Evolutionary conservation across 2,113 vertebrate genomes (phyloP), one percentile per base, ranked within the genome.

Genomic region (Cyanistes caeruleus): DNA sequence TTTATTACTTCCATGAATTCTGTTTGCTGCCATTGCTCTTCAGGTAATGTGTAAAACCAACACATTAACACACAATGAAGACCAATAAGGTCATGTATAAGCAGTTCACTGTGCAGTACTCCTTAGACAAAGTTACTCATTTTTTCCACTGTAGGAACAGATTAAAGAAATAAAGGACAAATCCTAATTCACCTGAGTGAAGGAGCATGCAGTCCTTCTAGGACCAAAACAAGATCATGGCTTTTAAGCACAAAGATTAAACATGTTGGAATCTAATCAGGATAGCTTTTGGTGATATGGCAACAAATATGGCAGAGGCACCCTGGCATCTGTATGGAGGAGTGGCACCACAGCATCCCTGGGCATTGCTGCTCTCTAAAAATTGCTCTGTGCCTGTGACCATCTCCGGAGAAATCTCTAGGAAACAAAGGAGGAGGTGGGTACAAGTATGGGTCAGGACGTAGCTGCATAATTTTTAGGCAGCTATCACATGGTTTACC

Each of bases 241-340:
- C 2, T 80, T 77, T 76, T n/a, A 33, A 59, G 22, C 17, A 58
- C 25, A 76, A 44, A 37, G 43, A 11, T 4, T 44, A 62, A 82
- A 17, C 4, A 9, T 20, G 2, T 25, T 64, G 43, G 25, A 27
- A 33, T 79, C 20, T 80, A 52, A 41, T 17, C 39, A 35, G 17
- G 13, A 28, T 14, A 81, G 13, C 6, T 84, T 59, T 51, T 11
- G 18, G 13, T 39, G 55, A 35, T 37, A 35, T 1, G 0, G 0
- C 30, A 68, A 16, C 15, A 35, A 43, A 44, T 18, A 12, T 5
- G 4, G 10, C 15, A n/a, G 22, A 9, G 5, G 3, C 37, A 30
- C 12, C 3, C 31, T 80, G 49, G 17, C 8, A 51, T 17, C n/a
- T 1, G 0, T 10, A 14, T 1, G 7, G 64, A 82, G n/a, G 56